phyloP scores from a whole-genome alignment of 2,797 vertebrate species.

The Muscicapa striata region DNA sequence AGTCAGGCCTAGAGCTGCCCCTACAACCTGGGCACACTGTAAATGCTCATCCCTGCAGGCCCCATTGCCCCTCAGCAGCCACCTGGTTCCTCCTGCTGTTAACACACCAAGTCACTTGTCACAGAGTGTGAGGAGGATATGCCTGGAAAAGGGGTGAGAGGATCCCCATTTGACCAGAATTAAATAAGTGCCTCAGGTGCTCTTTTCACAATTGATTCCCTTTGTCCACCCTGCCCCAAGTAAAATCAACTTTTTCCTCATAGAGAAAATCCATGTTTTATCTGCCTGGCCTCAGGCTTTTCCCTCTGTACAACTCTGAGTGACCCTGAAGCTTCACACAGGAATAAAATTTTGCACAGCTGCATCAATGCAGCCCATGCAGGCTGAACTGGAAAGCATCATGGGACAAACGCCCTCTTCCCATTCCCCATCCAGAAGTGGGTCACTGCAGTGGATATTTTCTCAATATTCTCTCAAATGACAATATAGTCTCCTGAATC shows the following conservation, averaged over 20 bases:
- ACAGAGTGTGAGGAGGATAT: neutral
- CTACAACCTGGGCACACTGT: neutral
- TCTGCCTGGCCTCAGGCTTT: neutral
- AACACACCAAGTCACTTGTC: neutral
- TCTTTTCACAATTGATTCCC: neutral
- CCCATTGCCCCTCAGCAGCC: neutral
- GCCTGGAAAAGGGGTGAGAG: neutral
- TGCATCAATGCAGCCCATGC: rapidly evolving
- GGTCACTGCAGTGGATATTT: neutral
- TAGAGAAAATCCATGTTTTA: neutral
- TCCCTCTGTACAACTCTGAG: neutral
- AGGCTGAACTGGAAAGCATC: neutral
- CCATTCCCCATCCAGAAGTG: neutral
- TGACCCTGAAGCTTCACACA: neutral
- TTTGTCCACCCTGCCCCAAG: neutral
- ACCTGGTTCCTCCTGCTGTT: neutral
- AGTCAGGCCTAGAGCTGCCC: neutral
- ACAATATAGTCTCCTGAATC: neutral
- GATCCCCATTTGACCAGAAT: neutral
- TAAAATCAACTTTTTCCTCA: neutral
- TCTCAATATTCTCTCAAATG: neutral
- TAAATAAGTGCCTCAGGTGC: neutral
- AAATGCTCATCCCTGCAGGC: rapidly evolving
- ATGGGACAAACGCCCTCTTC: neutral
- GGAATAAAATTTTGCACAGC: neutral